These are phyloP conservation scores for Amphibalanus amphitrite DNA, from an alignment of 1,140 invertebrate species.

Conservation along the genomic window DNA sequence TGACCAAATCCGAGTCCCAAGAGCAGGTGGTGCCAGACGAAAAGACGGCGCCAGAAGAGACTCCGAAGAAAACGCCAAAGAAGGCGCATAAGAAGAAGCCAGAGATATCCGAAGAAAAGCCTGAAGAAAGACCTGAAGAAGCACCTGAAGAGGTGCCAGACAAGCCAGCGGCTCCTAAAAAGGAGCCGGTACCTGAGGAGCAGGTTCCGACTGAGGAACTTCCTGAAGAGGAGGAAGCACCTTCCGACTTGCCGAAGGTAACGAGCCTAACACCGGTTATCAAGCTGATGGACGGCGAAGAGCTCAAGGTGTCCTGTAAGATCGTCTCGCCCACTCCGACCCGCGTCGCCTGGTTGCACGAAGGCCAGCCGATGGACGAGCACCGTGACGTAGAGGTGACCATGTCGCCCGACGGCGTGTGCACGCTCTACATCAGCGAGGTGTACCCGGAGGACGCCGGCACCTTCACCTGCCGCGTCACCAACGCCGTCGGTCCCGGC, in stretches of 20 bases:
- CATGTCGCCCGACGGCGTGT: conserved; percentile 56
- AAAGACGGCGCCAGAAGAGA: no score
- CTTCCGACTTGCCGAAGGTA: conserved; percentile 23
- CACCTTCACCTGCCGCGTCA: conserved; percentile 60
- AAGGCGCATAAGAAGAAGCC: no score
- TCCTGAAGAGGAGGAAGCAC: conserved; percentile 36
- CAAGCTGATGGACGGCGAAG: conserved; percentile 82
- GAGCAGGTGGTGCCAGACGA: no score
- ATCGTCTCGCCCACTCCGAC: conserved; percentile 45
- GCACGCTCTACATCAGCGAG: conserved; percentile 69
- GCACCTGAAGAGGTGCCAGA: conserved; percentile 32
- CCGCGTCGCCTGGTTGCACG: conserved; percentile 62
- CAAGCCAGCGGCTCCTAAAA: conserved; percentile 18
- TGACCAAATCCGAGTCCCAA: no score
- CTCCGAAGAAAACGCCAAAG: no score
- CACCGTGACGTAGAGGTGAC: conserved; percentile 57
- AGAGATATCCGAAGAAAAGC: no score
- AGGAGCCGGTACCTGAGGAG: conserved; percentile 17
- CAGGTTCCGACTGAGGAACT: conserved; percentile 43
- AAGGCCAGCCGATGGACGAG: conserved; percentile 48
- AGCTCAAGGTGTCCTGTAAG: conserved; percentile 55
- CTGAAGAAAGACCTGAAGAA: not conserved
- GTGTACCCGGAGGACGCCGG: conserved; percentile 88
- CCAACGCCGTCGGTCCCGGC: conserved; percentile 68
- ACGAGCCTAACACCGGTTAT: conserved; percentile 46